Base-by-base conservation (phyloP, 2,113 vertebrate genomes). In the Microtus montanus region DNA sequence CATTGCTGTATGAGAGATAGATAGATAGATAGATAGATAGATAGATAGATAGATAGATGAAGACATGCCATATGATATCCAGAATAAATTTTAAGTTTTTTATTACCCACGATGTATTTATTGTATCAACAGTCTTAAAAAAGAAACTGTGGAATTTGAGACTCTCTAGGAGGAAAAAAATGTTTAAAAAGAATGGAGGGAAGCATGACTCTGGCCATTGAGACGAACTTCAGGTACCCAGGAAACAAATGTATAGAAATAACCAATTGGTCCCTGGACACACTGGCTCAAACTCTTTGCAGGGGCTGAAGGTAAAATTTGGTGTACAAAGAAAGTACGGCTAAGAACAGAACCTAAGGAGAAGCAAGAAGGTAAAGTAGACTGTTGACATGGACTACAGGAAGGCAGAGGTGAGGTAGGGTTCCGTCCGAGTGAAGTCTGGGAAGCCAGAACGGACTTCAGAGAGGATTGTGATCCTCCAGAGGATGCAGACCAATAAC, bases 81-180 rank as follows among this genome's bases (percentile, higher is more conserved):
- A 73, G 30, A 92, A 77, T 63, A 78, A 86, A 94, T 61, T 63
- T 38, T 61, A 73, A 28, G 26, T 7, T 38, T 71, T 79, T 66
- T 28, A 35, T 41, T 47, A 7, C 26, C 33, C 24, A 20, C 0
- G 0, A 41, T 28, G 24, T 7, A 1, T 30, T 1, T 7, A 2
- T 30, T 1, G 5, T 49, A 9, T 94, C 66, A 58, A 35, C 10
- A 83, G 35, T 63, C 85, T 26, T 4, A 30, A 58, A 19, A 58
- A 58, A 58, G 54, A 58, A 58, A 19, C 54, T 58, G 44, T 35
- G 4, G 30, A 75, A 78, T 78, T 92, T 86, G 52, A 86, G 96
- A 64, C 12, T 49, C 89, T 83, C 17, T 12, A 63, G 30, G 38
- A 83, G 47, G 47, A 80, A 38, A 24, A 24, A 17, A 49, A 30